These are phyloP conservation scores for Nibea coibor DNA, from an alignment of 2,113 vertebrate genomes.

Conservation along the genomic window DNA sequence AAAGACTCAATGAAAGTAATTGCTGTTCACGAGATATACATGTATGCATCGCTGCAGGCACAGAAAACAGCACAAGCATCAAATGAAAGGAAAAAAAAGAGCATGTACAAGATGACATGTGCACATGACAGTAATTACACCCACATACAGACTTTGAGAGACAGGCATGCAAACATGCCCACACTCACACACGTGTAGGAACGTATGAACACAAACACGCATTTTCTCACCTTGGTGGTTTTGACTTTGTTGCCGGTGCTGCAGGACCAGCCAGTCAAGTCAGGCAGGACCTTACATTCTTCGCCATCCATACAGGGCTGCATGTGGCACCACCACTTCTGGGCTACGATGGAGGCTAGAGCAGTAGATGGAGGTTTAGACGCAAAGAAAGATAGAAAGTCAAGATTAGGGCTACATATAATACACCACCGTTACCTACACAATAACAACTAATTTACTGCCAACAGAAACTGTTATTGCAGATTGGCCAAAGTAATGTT, in stretches of 20 bases:
- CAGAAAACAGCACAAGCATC: slow-evolving; percentile 3
- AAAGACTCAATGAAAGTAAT: slow-evolving; percentile 13
- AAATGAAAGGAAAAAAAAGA: neutral
- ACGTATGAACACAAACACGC: neutral
- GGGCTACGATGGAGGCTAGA: slow-evolving; percentile 93
- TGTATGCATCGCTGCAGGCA: neutral
- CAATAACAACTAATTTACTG: neutral
- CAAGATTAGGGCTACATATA: neutral
- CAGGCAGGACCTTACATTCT: slow-evolving; percentile 96
- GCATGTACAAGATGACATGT: neutral
- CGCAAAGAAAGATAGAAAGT: neutral
- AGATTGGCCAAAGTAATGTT: neutral
- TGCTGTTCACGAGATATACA: neutral
- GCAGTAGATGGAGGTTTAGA: slow-evolving; percentile 8
- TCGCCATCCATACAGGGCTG: slow-evolving; percentile 96
- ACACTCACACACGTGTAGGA: neutral
- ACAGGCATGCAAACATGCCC: neutral
- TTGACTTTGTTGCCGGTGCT: slow-evolving; percentile 99
- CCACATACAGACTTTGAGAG: neutral
- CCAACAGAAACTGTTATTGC: neutral
- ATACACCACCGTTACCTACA: neutral
- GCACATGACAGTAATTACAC: neutral
- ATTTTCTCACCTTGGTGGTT: slow-evolving; percentile 95
- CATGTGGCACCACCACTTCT: slow-evolving; percentile 99
- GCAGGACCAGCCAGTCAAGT: slow-evolving; percentile 98